Percentiles rank a stretch among this genome's conserved stretches.
Evolutionary conservation across 2,113 vertebrate species (phyloP).

Genomic region (Corythoichthys haematopterus): DNA sequence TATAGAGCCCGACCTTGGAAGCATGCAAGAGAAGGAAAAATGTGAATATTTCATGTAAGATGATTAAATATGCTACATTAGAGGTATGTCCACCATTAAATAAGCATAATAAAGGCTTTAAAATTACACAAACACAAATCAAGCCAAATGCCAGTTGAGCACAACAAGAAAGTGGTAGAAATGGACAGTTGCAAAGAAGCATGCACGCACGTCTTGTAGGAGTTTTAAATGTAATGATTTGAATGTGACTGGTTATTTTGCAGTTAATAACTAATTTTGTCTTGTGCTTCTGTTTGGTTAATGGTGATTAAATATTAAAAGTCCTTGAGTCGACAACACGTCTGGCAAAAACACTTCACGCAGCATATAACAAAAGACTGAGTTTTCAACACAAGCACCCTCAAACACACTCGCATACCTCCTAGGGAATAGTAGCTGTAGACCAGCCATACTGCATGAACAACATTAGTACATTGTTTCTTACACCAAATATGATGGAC

Average conservation of each 20-base stretch:
- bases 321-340: not conserved
- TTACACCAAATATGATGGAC: not conserved
- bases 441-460: conserved; percentile 67
- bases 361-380: conserved; percentile 6
- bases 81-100: not conserved
- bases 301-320: not conserved
- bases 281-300: not conserved
- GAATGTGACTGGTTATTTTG: not conserved
- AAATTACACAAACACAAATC: not conserved
- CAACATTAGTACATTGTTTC: conserved; percentile 26
- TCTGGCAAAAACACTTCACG: not conserved
- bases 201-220: not conserved
- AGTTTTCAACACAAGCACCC: conserved; percentile 1
- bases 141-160: not conserved
- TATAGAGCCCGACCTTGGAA: conserved; percentile 85
- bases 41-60: not conserved
- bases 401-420: conserved; percentile 59
- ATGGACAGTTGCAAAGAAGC: not conserved
- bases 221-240: not conserved
- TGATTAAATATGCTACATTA: not conserved
- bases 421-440: conserved; percentile 71
- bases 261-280: not conserved
- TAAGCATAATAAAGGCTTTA: not conserved
- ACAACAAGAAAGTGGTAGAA: not conserved
- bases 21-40: conserved; percentile 64